Base-by-base conservation (phyloP, 37 sponge, comb jelly and placozoan genomes). In the Tethya wilhelma region DNA sequence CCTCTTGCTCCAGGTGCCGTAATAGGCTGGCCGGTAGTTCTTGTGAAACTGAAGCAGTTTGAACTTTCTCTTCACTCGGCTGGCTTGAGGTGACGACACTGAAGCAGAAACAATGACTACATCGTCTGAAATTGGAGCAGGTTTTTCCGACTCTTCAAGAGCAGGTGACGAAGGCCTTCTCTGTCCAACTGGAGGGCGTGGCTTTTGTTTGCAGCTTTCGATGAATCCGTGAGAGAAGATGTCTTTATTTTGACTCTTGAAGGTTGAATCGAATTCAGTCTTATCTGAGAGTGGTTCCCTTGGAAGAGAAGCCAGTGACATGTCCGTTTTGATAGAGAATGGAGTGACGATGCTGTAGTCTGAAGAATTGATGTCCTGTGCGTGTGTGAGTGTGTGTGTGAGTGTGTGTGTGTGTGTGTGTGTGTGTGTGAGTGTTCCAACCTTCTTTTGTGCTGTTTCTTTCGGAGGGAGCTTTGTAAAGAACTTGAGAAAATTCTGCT, bases 1-100 rank as follows among this genome's bases (percentile, higher is more conserved):
- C 44, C 28, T 73, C 74, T 87, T 94, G 17, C 81, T 44, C 90
- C 93, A 99, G 25, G 93, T 96, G 0, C 99, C 99, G 41, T 59
- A 96, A 70, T 96, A 99, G 2, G 99, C 91, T 11, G 99, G 99
- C 9, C 99, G 85, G 57, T 87, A 56, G 81, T 96, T 99, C 53
- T 89, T 90, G 44, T 89, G 83, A 73, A 96, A 99, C 86, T 96
- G 97, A 0, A 99, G 79, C 38, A 96, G 73, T 73, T 99, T 99
- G 68, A 75, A 68, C 56, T 59, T 68, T 0, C 30, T 38, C 42
- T 12, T 25, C 14, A 22, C 6, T n/a, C n/a, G n/a, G n/a, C n/a
- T n/a, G n/a, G n/a, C n/a, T n/a, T n/a, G n/a, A n/a, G n/a, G n/a
- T n/a, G n/a, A n/a, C n/a, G n/a, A n/a, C n/a, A n/a, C 44, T 43